These are phyloP conservation scores for Ophion obscuratus DNA, from an alignment of 2,888 invertebrate species.

Conservation along the genomic window DNA sequence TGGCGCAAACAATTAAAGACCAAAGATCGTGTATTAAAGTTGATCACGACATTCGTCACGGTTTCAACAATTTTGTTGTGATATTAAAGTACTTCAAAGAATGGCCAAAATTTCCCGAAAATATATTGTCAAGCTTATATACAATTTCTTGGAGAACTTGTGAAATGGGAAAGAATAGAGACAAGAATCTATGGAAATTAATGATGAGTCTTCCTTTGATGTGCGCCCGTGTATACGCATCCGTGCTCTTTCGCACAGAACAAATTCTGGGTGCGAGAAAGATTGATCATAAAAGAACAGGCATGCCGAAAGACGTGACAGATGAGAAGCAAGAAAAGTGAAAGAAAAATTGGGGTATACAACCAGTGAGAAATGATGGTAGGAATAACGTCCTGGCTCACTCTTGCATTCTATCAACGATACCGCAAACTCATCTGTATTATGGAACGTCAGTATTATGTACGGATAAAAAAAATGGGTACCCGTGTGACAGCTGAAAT, in stretches of 20 bases:
- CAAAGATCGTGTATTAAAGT: too few relatives aligned
- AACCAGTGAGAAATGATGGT: conserved; percentile 77
- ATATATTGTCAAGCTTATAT: background rate
- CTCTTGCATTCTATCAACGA: conserved; percentile 15
- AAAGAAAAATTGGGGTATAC: conserved; percentile 67
- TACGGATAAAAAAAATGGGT: background rate
- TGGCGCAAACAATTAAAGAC: too few relatives aligned
- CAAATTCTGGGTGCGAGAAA: conserved; percentile 20
- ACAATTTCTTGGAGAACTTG: background rate
- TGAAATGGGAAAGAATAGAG: background rate
- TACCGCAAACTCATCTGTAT: conserved; percentile 13
- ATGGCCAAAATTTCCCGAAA: background rate
- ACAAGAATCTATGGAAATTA: background rate
- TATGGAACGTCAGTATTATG: background rate
- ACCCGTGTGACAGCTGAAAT: background rate
- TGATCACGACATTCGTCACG: too few relatives aligned
- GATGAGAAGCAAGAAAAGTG: conserved; percentile 47
- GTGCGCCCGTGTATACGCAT: background rate
- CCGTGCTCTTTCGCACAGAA: conserved; percentile 44
- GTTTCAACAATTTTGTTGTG: background rate
- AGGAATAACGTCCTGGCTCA: conserved; percentile 73
- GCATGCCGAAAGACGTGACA: conserved; percentile 36
- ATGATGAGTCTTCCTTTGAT: background rate
- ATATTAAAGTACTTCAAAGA: background rate
- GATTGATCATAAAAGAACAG: conserved; percentile 47